Conservation (phyloP, 1,140 invertebrate species). For the Drosophila pruinosa region DNA sequence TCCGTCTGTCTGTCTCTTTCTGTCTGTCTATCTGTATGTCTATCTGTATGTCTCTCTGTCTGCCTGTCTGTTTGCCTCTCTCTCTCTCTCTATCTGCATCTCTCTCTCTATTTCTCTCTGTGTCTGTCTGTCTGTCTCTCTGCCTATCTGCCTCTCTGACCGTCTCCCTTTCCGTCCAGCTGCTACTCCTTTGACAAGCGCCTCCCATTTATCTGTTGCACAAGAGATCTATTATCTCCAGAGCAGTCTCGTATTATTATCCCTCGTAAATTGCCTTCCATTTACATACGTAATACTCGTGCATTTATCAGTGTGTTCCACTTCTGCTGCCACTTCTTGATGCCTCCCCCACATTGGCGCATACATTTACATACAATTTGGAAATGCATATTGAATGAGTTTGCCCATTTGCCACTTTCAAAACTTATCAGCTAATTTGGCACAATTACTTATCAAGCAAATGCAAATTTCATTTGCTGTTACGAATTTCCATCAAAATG, state of each 20-base stretch:
- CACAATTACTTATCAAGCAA: constrained; percentile 47
- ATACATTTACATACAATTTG: constrained; percentile 32
- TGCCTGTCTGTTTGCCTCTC: neutral
- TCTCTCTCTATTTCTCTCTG: no score
- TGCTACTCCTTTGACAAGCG: neutral
- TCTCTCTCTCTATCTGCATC: no score
- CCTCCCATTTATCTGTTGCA: neutral
- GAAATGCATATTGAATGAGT: constrained; percentile 10
- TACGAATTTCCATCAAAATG: neutral
- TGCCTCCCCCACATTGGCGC: neutral
- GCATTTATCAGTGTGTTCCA: constrained; percentile 20
- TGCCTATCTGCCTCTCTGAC: no score
- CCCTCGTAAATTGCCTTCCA: neutral
- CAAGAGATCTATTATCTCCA: neutral
- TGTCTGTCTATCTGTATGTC: no score
- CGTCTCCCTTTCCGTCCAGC: neutral
- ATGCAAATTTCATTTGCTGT: constrained; percentile 17
- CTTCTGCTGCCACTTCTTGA: neutral
- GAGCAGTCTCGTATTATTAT: neutral
- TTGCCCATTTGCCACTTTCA: constrained; percentile 8
- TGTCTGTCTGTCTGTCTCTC: no score
- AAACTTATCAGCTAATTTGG: constrained; percentile 38
- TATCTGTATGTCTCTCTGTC: no score
- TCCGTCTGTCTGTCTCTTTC: no score
- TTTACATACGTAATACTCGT: neutral